Percentiles rank a stretch among this genome's conserved stretches.
Evolutionary conservation across 2,797 vertebrate species (phyloP).

Genomic region (Poeciliopsis infans): DNA sequence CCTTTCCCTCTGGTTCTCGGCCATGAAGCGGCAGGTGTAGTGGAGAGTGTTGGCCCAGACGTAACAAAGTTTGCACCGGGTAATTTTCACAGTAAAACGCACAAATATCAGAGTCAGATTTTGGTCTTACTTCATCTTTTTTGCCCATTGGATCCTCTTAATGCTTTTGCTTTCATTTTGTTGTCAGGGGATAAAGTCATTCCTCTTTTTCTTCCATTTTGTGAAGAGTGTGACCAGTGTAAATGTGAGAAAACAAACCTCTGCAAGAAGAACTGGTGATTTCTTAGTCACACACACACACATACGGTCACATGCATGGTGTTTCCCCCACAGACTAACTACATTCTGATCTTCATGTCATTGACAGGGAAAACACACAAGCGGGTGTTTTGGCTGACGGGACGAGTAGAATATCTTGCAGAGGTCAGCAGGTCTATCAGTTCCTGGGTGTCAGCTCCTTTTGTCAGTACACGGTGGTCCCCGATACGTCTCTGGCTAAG

Average conservation of each 20-base stretch:
- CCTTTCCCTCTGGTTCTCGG: constrained; percentile 91
- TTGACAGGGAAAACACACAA: constrained; percentile 52
- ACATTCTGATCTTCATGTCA: not conserved
- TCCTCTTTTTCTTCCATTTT: constrained; percentile 91
- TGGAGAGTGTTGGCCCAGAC: constrained; percentile 91
- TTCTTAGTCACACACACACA: not conserved
- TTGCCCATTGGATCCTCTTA: not conserved
- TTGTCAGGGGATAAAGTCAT: constrained; percentile 88
- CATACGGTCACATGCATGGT: not conserved
- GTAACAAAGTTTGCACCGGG: constrained; percentile 88
- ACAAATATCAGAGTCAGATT: not conserved
- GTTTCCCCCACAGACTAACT: not conserved
- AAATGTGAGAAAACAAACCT: constrained; percentile 89
- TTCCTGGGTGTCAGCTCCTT: constrained; percentile 94
- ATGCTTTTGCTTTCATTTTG: not conserved
- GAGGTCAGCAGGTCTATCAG: constrained; percentile 88
- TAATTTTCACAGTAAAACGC: constrained; percentile 6
- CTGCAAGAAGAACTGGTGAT: constrained; percentile 93
- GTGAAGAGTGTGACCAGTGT: constrained; percentile 90
- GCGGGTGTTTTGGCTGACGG: constrained; percentile 58
- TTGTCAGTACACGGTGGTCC: constrained; percentile 92
- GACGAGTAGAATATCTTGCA: constrained; percentile 79
- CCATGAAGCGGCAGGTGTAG: constrained; percentile 91
- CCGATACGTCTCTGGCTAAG: constrained; percentile 90
- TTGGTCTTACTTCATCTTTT: not conserved